Evolutionary conservation across 2,113 vertebrate species (phyloP), one percentile per base, ranked within the genome.

Genomic region (Saguinus imperator): DNA sequence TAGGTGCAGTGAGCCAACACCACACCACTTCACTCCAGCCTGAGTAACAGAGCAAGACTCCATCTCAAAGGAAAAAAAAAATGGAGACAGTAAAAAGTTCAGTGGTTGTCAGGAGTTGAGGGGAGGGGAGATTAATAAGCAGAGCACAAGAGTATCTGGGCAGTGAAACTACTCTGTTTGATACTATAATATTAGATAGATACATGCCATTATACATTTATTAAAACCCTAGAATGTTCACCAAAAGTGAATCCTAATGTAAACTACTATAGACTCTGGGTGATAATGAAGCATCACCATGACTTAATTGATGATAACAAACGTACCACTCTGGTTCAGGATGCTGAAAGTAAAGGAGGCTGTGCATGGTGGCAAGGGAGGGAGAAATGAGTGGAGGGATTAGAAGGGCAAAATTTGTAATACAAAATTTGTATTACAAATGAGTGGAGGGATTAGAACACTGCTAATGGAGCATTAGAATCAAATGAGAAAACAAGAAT

Each of bases 301-400:
- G 58, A 55, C 12, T 29, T 76, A 48, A 91, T 10, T 4, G 4
- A 12, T n/a, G 21, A 27, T 21, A 64, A n/a, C 58, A 48, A 45
- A 68, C 3, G 37, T 11, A 14, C 8, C 29, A 40, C 37, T 87
- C 68, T 61, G 58, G 21, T 27, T 17, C 9, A 0, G 29, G 81
- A 52, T 61, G 40, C 13, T 50, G 40, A 32, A 37, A n/a, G 50
- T 32, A 3, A 68, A 10, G 18, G 43, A 86, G 45, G 17, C 25
- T 16, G 20, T 9, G 21, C 21, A 17, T 29, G 6, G 0, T 5
- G 21, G 32, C 37, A 5, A 3, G 0, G 2, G 35, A 5, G 5
- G 0, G 1, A 18, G 20, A 10, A 43, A 0, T 66, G 45, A 87
- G 43, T 16, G 37, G 35, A 48, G 37, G 7, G 16, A 20, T 32